Evolutionary conservation across 2,888 invertebrate genomes (phyloP), one percentile per base, ranked within the genome.

Genomic region (Eupithecia abbreviata): DNA sequence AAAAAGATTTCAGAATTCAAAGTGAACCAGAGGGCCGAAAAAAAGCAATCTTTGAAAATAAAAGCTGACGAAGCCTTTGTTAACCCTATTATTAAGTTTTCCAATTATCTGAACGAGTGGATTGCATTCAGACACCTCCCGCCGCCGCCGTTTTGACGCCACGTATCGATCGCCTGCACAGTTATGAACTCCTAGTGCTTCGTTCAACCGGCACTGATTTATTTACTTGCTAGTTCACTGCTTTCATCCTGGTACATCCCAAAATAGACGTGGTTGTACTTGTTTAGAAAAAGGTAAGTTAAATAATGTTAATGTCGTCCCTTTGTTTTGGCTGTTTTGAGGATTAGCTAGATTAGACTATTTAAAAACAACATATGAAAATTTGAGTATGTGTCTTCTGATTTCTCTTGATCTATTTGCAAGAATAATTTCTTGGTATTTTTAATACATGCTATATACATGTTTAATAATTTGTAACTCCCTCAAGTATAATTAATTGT

Each of bases 71-170:
- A 18, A 58, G 10, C 62, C 30, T 62, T 30, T 62, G 30, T 42
- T 15, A 3, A 15, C 7, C 55, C 18, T 30, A 18, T 66, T 42
- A 66, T 66, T 66, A 69, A 49, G 47, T 69, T 69, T 69, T 69
- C 47, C 69, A 69, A 49, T 69, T 69, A 69, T 30, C 69, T 47
- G 69, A 47, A 18, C n/a, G 69, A 69, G 58, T 42, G 58, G 70
- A 73, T 75, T 73, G 75, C 62, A 73, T 77, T 73, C 41, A 66
- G 74, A 58, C 43, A 74, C 66, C 72, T 74, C 77, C 80, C 81
- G 82, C 73, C 82, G 82, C 73, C 82, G 75, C 30, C 30, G 75
- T 77, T 78, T 74, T 77, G 80, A 77, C 80, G 82, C 80, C 80
- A 43, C 18, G 43, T 75, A 77, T 77, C 66, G 73, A 74, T 77